Evolutionary conservation across 1,140 invertebrate species (phyloP).

Genomic region (Ptiloglossa arizonensis): DNA sequence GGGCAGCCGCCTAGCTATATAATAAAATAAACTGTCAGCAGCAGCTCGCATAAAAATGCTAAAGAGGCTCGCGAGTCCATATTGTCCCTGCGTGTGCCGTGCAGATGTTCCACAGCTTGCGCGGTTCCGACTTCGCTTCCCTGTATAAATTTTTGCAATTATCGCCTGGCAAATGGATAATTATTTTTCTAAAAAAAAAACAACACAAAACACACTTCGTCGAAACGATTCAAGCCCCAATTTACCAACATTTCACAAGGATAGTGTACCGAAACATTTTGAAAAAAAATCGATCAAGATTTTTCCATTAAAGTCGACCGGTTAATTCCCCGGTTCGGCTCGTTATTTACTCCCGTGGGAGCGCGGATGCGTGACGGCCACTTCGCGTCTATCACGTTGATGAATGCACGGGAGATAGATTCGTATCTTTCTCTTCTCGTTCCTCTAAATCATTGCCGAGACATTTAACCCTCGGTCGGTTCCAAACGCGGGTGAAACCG

Average conservation of each 20-base stretch:
- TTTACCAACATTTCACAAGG: too few species aligned
- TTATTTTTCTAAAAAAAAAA: too few species aligned
- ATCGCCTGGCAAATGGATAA: too few species aligned
- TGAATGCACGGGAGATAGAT: conserved; percentile 61
- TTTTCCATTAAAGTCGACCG: background rate
- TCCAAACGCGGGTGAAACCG: conserved; percentile 17
- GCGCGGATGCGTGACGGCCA: conserved; percentile 5
- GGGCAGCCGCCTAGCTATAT: conserved; percentile 75
- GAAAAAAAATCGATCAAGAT: too few species aligned
- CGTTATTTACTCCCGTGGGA: background rate
- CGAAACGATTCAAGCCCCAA: too few species aligned
- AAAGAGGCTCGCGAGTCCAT: conserved; percentile 69
- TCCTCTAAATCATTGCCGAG: conserved; percentile 71
- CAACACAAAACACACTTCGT: too few species aligned
- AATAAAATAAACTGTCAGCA: conserved; percentile 82
- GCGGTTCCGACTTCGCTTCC: background rate
- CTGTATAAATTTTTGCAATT: too few species aligned
- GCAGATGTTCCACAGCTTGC: conserved; percentile 51
- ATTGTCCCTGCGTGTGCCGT: conserved; percentile 48
- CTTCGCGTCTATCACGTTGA: conserved; percentile 57
- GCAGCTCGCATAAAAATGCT: conserved; percentile 81
- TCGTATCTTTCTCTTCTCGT: conserved; percentile 60
- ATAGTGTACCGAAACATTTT: too few species aligned
- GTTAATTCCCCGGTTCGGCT: background rate
- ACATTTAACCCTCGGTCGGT: conserved; percentile 67